phyloP scores from a whole-genome alignment of 2,888 invertebrate species.

The Punctoribates punctum region DNA sequence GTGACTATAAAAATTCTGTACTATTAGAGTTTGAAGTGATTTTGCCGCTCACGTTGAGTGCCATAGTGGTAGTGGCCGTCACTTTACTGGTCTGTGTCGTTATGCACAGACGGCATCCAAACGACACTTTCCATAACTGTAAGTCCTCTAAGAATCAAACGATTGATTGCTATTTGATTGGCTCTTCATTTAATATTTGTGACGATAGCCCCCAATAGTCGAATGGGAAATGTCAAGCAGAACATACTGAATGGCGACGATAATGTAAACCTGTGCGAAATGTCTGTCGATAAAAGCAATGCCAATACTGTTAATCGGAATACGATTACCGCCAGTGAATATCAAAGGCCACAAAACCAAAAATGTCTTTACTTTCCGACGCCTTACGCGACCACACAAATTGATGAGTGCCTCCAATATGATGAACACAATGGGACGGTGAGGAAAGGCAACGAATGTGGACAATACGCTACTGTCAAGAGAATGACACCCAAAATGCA shows the following conservation, averaged over 20 bases:
- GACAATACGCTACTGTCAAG: constrained; percentile 33
- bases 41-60: constrained; percentile 45
- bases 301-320: not conserved
- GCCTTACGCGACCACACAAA: constrained; percentile 47
- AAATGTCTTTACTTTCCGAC: constrained; percentile 45
- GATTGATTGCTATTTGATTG: constrained; percentile 22
- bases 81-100: constrained; percentile 46
- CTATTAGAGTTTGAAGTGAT: constrained; percentile 46
- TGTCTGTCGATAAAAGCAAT: constrained; percentile 6
- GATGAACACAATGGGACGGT: not conserved
- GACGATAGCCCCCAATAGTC: not conserved
- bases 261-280: constrained; percentile 17
- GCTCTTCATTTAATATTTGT: not conserved
- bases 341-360: constrained; percentile 41
- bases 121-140: constrained; percentile 46
- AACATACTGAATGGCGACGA: constrained; percentile 9
- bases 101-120: constrained; percentile 44
- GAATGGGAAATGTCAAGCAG: constrained; percentile 23
- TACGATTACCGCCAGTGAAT: not conserved
- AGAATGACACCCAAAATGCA: constrained; percentile 8
- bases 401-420: constrained; percentile 41
- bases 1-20: constrained; percentile 6
- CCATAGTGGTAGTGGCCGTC: constrained; percentile 46
- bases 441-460: constrained; percentile 1
- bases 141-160: not conserved